Percentiles rank a stretch among this genome's conserved stretches.
These are phyloP conservation scores for Dexiosoma caninum DNA, from an alignment of 2,888 invertebrate genomes.

Conservation along the genomic window DNA sequence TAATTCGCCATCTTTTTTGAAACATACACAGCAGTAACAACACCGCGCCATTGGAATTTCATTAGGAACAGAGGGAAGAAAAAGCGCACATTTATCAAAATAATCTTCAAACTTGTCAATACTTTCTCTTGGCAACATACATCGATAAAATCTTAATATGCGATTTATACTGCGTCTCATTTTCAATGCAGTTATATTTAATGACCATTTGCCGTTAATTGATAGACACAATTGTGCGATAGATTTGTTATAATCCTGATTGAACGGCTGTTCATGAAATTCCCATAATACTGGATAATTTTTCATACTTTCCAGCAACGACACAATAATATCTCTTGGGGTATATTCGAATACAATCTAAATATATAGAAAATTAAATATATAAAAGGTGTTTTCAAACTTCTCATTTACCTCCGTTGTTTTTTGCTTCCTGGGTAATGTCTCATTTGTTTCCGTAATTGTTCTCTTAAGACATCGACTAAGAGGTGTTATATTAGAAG, in stretches of 20 bases:
- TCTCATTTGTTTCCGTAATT: background rate
- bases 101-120: slow-evolving; percentile 30
- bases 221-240: slow-evolving; percentile 13
- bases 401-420: slow-evolving; percentile 16
- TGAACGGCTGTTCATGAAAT: slow-evolving; percentile 37
- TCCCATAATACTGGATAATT: slow-evolving; percentile 40
- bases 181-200: slow-evolving; percentile 25
- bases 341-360: slow-evolving; percentile 47
- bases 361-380: background rate
- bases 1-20: slow-evolving; percentile 3
- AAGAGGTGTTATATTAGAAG: background rate
- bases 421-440: background rate
- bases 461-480: slow-evolving; percentile 32
- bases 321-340: slow-evolving; percentile 21
- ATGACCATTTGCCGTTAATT: slow-evolving; percentile 32
- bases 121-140: slow-evolving; percentile 15
- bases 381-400: background rate
- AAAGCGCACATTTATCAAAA: slow-evolving; percentile 27
- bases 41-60: slow-evolving; percentile 37
- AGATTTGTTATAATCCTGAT: slow-evolving; percentile 17
- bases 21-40: slow-evolving; percentile 39
- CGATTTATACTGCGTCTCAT: slow-evolving; percentile 40
- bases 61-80: slow-evolving; percentile 16
- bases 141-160: slow-evolving; percentile 38
- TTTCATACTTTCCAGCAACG: slow-evolving; percentile 39